Evolutionary conservation across 2,113 vertebrate genomes (phyloP), one percentile per base, ranked within the genome.

Genomic region (Xenopus laevis): DNA sequence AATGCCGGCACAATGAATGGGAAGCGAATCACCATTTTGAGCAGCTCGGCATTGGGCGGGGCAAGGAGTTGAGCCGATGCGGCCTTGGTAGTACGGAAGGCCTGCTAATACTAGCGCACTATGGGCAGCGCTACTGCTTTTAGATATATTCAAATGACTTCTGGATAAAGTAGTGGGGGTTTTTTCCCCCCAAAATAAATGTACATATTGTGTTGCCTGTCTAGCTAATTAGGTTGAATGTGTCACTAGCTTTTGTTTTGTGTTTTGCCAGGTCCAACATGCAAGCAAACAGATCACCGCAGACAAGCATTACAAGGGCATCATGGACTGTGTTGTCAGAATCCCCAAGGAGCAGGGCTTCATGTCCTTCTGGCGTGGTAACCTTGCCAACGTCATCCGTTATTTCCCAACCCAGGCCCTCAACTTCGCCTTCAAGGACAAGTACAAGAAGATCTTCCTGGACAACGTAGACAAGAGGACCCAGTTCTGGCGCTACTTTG

Each of bases 391-490:
- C 10, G 94, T 96, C 78, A 96, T 96, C 89, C 84, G 93, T 61
- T 96, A 96, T 87, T 95, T 96, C 89, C 94, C 95, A 79, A 95
- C 94, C 50, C 94, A 96, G 83, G 95, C 94, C 77, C 94, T 96
- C 79, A 97, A 95, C 89, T 96, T 97, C 53, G 93, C 95, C 74
- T 96, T 96, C 91, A 96, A 95, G 85, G 94, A 95, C 81, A 96
- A 95, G 86, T 96, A 97, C 90, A 95, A 96, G 91, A 87, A 94
- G 84, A 15, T 96, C 80, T 97, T 96, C 86, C 89, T 95, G 27
- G 93, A 93, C 0, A 91, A 89, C 0, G 89, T 95, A 17, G 93
- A 96, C 88, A 95, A 93, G 87, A 88, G 46, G 71, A 94, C 80
- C 65, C 94, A 95, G 83, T 96, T 97, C 90, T 96, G 94, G 94